Conservation (phyloP, 2,113 vertebrate species). For the Daubentonia madagascariensis region DNA sequence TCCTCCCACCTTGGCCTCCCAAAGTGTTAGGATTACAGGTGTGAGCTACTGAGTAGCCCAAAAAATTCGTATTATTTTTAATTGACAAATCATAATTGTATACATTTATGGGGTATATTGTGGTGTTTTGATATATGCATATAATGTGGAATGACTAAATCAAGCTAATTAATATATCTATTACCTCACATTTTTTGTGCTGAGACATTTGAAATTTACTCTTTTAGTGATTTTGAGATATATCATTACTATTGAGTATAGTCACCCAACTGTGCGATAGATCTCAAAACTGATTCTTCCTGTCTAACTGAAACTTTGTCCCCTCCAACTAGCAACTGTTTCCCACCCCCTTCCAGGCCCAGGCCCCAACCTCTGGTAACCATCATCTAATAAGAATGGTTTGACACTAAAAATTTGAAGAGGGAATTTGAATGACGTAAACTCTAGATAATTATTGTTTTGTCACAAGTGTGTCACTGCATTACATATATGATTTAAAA, state of each 20-base stretch:
- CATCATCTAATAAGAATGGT: not conserved
- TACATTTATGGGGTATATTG: not conserved
- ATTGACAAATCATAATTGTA: not conserved
- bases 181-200: not conserved
- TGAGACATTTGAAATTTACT: not conserved
- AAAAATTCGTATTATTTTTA: not conserved
- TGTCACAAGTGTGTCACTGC: not conserved
- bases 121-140: not conserved
- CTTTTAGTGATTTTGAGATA: not conserved
- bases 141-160: not conserved
- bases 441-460: not conserved
- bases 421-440: not conserved
- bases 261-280: not conserved
- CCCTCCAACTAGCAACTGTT: not conserved
- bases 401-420: not conserved
- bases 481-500: not conserved
- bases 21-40: too few relatives aligned
- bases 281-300: not conserved
- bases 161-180: not conserved
- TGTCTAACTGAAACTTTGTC: not conserved
- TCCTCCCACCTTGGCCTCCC: too few relatives aligned
- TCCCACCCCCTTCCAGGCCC: too few relatives aligned
- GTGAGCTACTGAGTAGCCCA: too few relatives aligned
- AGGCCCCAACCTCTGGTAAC: not conserved
- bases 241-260: not conserved